Conservation (phyloP, 2,797 vertebrate genomes). For the Pangasius djambal region DNA sequence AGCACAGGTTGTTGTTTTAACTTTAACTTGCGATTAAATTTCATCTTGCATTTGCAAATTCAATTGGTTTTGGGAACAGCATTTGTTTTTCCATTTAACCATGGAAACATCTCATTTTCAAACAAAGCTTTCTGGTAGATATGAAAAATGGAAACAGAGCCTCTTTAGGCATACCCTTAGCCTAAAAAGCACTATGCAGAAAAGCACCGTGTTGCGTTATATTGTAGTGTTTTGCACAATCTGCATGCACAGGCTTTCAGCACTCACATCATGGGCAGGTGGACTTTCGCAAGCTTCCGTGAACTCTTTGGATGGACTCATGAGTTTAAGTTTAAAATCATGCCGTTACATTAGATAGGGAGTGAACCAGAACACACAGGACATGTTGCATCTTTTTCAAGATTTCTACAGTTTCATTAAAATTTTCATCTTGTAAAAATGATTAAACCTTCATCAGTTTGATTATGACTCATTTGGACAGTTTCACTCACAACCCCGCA, state of each 20-base stretch:
- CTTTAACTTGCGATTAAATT: background rate
- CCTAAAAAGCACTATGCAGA: conserved; percentile 28
- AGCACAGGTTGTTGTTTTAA: background rate
- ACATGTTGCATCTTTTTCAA: background rate
- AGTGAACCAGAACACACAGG: conserved; percentile 39
- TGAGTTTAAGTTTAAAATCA: conserved; percentile 30
- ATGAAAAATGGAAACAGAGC: conserved; percentile 6
- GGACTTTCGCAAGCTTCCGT: conserved; percentile 36
- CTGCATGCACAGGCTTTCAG: conserved; percentile 45
- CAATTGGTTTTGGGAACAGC: conserved; percentile 11
- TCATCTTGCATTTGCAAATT: conserved; percentile 4
- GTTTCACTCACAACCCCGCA: background rate
- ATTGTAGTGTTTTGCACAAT: conserved; percentile 39
- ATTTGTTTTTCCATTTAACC: conserved; percentile 7
- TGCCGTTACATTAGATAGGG: conserved; percentile 21
- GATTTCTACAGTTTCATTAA: background rate
- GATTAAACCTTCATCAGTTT: background rate
- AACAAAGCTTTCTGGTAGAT: background rate
- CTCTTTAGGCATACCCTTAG: background rate
- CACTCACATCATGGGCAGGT: conserved; percentile 27
- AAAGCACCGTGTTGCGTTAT: background rate
- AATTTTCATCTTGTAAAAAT: background rate
- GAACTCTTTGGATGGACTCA: conserved; percentile 34
- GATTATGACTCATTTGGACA: background rate
- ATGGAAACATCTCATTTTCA: conserved; percentile 8